Conservation (phyloP, 2,113 vertebrate species). For the Delphinus delphis region DNA sequence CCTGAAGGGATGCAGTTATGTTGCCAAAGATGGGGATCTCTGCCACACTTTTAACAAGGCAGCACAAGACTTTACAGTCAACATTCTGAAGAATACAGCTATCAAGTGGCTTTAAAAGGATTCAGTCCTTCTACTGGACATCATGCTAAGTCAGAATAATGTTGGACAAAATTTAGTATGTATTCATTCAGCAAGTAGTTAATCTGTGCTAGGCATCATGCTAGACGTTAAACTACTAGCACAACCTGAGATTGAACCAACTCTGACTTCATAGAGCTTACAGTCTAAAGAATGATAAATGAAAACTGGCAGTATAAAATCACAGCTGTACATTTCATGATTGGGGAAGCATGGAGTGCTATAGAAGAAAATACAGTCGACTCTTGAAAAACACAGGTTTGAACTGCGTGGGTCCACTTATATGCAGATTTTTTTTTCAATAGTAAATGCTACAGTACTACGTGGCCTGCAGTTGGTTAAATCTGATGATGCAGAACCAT, state of each 20-base stretch:
- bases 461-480: background rate
- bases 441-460: background rate
- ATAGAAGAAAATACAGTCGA: background rate
- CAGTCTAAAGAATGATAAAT: background rate
- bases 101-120: background rate
- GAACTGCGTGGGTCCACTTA: background rate
- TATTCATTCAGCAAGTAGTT: background rate
- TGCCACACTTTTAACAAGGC: background rate
- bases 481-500: background rate
- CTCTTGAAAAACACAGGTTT: background rate
- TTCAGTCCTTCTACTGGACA: background rate
- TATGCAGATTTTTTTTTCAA: background rate
- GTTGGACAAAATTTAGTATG: background rate
- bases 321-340: background rate
- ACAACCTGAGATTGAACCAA: background rate
- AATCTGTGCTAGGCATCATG: background rate
- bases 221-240: background rate
- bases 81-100: background rate
- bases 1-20: background rate
- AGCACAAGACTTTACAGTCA: background rate
- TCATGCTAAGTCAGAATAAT: conserved; percentile 13
- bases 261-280: background rate
- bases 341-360: background rate
- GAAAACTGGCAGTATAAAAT: background rate
- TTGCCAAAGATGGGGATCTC: background rate